A percentile compares a stretch with the other conserved stretches of the same genome.
phyloP scores from a whole-genome alignment of 2,113 vertebrate species.

The Pseudopodoces humilis region DNA sequence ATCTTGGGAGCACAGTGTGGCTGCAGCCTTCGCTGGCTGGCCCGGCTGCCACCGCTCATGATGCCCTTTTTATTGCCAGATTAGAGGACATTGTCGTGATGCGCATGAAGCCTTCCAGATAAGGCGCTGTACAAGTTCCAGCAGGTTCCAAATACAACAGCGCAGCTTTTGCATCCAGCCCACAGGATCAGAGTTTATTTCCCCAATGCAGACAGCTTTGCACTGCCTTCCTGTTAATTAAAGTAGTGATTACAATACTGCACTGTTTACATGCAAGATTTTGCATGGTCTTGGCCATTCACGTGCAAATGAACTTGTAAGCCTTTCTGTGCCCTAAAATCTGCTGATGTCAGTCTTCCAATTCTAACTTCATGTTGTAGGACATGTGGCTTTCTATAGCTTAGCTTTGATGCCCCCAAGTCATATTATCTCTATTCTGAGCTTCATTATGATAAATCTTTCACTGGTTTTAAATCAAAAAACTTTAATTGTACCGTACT shows the following conservation, averaged over 20 bases:
- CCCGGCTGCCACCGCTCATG: not conserved
- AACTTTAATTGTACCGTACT: constrained; percentile 59
- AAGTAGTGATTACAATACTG: constrained; percentile 67
- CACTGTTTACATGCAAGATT: constrained; percentile 68
- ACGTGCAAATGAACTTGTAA: constrained; percentile 66
- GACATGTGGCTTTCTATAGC: constrained; percentile 65
- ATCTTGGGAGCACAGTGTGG: not conserved
- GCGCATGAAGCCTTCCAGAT: constrained; percentile 50
- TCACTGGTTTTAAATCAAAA: constrained; percentile 54
- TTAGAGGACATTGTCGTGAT: constrained; percentile 47
- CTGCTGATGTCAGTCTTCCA: constrained; percentile 68
- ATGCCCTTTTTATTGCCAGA: constrained; percentile 58
- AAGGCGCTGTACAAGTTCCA: constrained; percentile 58
- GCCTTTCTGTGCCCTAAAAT: constrained; percentile 67
- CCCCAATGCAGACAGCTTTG: constrained; percentile 67
- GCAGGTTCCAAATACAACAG: constrained; percentile 56
- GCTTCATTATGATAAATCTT: constrained; percentile 63
- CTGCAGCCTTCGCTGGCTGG: not conserved
- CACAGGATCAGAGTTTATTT: constrained; percentile 65
- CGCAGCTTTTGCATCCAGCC: not conserved
- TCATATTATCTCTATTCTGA: constrained; percentile 55
- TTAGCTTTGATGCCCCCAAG: constrained; percentile 64
- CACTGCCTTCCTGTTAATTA: constrained; percentile 66
- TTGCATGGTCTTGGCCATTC: constrained; percentile 64
- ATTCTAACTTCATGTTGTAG: constrained; percentile 37